phyloP scores from a whole-genome alignment of 1,140 invertebrate species.

The Leptinotarsa defecta region DNA sequence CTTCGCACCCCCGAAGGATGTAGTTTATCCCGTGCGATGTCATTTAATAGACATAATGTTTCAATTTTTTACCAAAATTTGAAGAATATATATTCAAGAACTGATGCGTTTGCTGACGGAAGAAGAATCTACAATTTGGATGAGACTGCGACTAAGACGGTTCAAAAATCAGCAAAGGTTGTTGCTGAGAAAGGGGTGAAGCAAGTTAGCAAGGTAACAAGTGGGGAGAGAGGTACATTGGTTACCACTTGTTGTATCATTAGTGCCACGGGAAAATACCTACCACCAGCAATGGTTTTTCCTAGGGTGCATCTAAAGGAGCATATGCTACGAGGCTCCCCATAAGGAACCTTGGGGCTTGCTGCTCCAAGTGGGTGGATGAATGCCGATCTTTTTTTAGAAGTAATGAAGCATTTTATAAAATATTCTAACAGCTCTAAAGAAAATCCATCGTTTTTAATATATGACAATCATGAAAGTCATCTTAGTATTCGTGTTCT shows the following conservation, averaged over 20 bases:
- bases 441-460: constrained; percentile 39
- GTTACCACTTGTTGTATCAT: constrained; percentile 50
- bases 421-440: constrained; percentile 49
- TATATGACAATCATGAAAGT: neutral
- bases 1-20: constrained; percentile 55
- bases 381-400: constrained; percentile 31
- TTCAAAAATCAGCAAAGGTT: constrained; percentile 55
- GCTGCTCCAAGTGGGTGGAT: constrained; percentile 40
- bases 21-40: constrained; percentile 39
- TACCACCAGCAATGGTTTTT: constrained; percentile 49
- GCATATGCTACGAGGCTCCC: constrained; percentile 49
- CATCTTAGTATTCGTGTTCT: constrained; percentile 37
- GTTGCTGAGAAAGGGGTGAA: constrained; percentile 50
- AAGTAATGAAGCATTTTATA: constrained; percentile 58
- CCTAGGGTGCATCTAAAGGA: constrained; percentile 51
- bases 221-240: constrained; percentile 55
- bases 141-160: constrained; percentile 57
- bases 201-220: constrained; percentile 53
- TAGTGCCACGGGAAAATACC: neutral
- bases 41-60: constrained; percentile 51
- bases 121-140: constrained; percentile 50
- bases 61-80: neutral
- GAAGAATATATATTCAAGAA: constrained; percentile 10
- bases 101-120: neutral
- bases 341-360: constrained; percentile 53